A percentile compares a stretch with the other conserved stretches of the same genome.
Conservation (phyloP, 1,140 invertebrate species). For the Drosophila malerkotliana region DNA sequence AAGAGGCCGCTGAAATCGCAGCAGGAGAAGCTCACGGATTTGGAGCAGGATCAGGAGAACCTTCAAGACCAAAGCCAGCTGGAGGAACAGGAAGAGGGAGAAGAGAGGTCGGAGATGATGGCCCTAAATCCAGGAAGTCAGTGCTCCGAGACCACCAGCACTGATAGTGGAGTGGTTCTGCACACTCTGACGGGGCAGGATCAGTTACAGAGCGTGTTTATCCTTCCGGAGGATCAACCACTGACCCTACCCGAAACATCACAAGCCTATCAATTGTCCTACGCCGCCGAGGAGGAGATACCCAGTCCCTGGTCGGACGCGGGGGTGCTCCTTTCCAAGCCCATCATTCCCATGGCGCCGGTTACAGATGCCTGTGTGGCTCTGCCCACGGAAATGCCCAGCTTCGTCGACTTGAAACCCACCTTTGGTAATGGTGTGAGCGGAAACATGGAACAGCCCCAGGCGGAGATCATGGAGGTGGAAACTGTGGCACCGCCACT, state of each 20-base stretch:
- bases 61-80: conserved; percentile 5
- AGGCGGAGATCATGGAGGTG: conserved; percentile 41
- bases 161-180: conserved; percentile 61
- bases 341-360: conserved; percentile 74
- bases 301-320: conserved; percentile 90
- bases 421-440: conserved; percentile 59
- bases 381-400: conserved; percentile 89
- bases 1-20: conserved; percentile 46
- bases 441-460: conserved; percentile 43
- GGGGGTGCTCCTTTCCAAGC: conserved; percentile 85
- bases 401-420: conserved; percentile 86
- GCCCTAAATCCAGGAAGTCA: conserved; percentile 54
- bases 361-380: conserved; percentile 84
- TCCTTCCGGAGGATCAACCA: conserved; percentile 39
- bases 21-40: conserved; percentile 11
- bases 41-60: conserved; percentile 10
- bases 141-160: conserved; percentile 58
- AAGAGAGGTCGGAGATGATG: conserved; percentile 43
- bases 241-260: conserved; percentile 83
- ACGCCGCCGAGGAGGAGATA: conserved; percentile 90
- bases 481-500: conserved; percentile 7
- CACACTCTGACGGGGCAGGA: conserved; percentile 25
- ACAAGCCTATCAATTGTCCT: conserved; percentile 88
- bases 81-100: conserved; percentile 14
- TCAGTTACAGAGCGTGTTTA: conserved; percentile 53